phyloP scores from a whole-genome alignment of 2,113 vertebrate species.

The Pica pica region DNA sequence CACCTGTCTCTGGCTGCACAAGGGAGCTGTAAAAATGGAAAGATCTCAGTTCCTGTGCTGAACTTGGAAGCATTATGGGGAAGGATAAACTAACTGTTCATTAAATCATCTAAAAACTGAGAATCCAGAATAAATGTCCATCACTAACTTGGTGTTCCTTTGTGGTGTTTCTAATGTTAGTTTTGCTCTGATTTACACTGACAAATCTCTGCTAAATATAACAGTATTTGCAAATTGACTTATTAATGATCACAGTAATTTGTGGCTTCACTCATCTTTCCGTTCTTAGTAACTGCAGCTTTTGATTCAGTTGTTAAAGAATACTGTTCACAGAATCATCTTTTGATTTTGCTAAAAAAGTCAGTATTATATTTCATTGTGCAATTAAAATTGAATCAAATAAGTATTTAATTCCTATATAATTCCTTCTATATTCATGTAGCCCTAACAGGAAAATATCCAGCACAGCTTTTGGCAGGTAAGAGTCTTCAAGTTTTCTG shows the following conservation, averaged over 20 bases:
- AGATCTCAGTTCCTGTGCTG: neutral
- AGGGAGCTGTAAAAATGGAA: neutral
- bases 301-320: neutral
- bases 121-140: neutral
- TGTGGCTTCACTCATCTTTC: neutral
- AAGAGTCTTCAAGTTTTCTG: slow-evolving; percentile 29
- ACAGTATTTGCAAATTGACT: neutral
- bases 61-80: neutral
- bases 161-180: slow-evolving; percentile 19
- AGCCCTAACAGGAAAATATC: slow-evolving; percentile 96
- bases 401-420: neutral
- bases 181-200: neutral
- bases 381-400: neutral
- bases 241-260: slow-evolving; percentile 10
- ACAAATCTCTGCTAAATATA: slow-evolving; percentile 19
- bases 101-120: neutral
- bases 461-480: slow-evolving; percentile 97
- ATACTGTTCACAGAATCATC: neutral
- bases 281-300: neutral
- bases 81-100: neutral
- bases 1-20: neutral
- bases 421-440: slow-evolving; percentile 2
- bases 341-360: neutral
- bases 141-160: slow-evolving; percentile 25
- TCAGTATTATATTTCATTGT: neutral